Conservation (phyloP, 2,888 invertebrate genomes). For the Leucozona laternaria region DNA sequence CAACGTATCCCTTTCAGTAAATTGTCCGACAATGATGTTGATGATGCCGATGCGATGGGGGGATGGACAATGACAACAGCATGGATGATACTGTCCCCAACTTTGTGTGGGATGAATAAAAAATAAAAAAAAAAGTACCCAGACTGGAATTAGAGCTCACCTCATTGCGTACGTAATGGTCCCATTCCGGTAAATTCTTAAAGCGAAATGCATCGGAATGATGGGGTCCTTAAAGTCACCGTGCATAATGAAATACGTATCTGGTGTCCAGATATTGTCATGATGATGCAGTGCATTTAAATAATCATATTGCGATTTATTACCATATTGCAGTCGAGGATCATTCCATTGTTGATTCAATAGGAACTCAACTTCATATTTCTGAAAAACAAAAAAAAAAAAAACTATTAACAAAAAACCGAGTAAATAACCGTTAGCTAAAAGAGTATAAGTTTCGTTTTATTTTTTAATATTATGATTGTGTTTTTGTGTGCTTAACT, state of each 20-base stretch:
- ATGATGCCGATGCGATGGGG: neutral
- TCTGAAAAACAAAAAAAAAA: slow-evolving; percentile 85
- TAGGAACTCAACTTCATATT: slow-evolving; percentile 98
- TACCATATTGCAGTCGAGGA: slow-evolving; percentile 93
- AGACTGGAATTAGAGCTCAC: slow-evolving; percentile 83
- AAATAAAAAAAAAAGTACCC: neutral
- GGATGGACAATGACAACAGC: neutral
- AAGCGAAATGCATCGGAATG: slow-evolving; percentile 96
- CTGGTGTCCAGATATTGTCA: slow-evolving; percentile 96
- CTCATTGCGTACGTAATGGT: slow-evolving; percentile 97
- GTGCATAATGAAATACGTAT: slow-evolving; percentile 98
- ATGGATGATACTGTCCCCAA: neutral
- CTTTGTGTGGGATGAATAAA: neutral
- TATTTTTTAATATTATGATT: neutral
- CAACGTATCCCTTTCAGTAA: slow-evolving; percentile 16
- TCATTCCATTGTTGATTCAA: slow-evolving; percentile 97
- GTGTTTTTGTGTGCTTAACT: slow-evolving; percentile 81
- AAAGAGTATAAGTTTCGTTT: no score
- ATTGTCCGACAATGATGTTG: slow-evolving; percentile 1
- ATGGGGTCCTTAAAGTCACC: slow-evolving; percentile 97
- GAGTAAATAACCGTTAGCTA: neutral
- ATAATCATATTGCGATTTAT: slow-evolving; percentile 93
- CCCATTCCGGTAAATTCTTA: slow-evolving; percentile 96
- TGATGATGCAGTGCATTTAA: slow-evolving; percentile 97
- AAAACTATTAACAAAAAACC: neutral